Conservation (phyloP, 2,888 invertebrate species). For the Mesorhabditis spiculigera region DNA sequence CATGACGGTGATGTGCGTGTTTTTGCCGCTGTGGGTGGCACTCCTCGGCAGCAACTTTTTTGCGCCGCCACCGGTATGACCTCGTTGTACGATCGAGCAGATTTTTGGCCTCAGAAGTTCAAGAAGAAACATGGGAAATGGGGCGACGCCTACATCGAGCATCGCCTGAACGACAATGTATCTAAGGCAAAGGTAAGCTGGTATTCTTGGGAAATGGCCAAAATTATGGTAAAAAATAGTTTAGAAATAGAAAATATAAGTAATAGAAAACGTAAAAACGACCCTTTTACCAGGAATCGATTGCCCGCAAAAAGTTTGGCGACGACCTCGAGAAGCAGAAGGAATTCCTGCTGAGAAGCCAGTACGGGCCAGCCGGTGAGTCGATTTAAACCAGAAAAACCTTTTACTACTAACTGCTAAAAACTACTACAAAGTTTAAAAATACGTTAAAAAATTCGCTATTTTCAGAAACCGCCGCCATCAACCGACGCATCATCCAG, state of each 20-base stretch:
- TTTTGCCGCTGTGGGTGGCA: background rate
- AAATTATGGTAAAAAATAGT: background rate
- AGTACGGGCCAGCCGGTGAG: background rate
- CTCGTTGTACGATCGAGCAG: background rate
- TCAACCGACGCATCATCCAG: background rate
- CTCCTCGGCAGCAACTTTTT: background rate
- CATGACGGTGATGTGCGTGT: background rate
- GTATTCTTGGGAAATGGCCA: background rate
- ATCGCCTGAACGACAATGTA: conserved; percentile 1
- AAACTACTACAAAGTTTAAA: background rate
- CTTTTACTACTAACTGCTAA: background rate
- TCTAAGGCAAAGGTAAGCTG: background rate
- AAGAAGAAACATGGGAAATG: background rate
- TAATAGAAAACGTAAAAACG: no score
- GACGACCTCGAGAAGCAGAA: conserved; percentile 6
- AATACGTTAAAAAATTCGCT: background rate
- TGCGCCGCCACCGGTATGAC: no score
- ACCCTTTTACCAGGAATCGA: background rate
- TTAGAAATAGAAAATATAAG: no score
- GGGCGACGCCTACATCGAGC: background rate
- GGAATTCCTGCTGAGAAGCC: background rate
- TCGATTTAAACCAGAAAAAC: background rate
- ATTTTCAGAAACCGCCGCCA: background rate
- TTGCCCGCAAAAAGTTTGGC: background rate
- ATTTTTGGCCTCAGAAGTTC: background rate